These are phyloP conservation scores for Sapayoa aenigma DNA, from an alignment of 2,113 vertebrate genomes.

Conservation along the genomic window DNA sequence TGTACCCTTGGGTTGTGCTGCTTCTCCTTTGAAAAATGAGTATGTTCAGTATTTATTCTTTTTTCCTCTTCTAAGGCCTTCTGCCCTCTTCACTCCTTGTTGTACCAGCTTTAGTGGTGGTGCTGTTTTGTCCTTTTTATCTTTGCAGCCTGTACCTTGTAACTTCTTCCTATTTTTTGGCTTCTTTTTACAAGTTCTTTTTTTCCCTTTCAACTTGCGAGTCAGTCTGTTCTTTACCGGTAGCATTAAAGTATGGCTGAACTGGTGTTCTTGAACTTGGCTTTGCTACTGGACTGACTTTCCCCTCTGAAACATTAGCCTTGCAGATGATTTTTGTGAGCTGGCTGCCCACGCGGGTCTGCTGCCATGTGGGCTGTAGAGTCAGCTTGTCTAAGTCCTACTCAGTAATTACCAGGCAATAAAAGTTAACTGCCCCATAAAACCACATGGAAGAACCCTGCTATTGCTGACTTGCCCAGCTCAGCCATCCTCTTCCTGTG, in stretches of 20 bases:
- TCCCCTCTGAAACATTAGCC: background rate
- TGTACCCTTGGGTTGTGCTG: background rate
- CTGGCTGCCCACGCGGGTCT: background rate
- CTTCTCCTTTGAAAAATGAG: background rate
- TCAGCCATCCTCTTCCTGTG: background rate
- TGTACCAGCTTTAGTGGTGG: background rate
- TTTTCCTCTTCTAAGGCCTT: background rate
- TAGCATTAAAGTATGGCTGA: background rate
- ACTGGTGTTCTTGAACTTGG: background rate
- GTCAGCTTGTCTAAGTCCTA: conserved; percentile 32
- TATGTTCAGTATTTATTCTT: background rate
- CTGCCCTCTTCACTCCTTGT: background rate
- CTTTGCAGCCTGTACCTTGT: background rate
- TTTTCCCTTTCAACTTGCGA: background rate
- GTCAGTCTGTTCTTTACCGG: background rate
- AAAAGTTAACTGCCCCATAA: conserved; percentile 54
- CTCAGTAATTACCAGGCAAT: conserved; percentile 56
- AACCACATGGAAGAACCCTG: conserved; percentile 30
- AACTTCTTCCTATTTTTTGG: background rate
- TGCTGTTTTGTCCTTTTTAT: background rate
- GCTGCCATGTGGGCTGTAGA: conserved; percentile 11
- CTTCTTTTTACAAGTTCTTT: background rate
- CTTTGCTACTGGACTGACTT: background rate
- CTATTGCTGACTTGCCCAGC: conserved; percentile 9
- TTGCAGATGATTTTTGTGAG: background rate